Percentiles rank a stretch among this genome's conserved stretches.
These are phyloP conservation scores for Aphidoletes aphidimyza DNA, from an alignment of 2,888 invertebrate species.

Conservation along the genomic window DNA sequence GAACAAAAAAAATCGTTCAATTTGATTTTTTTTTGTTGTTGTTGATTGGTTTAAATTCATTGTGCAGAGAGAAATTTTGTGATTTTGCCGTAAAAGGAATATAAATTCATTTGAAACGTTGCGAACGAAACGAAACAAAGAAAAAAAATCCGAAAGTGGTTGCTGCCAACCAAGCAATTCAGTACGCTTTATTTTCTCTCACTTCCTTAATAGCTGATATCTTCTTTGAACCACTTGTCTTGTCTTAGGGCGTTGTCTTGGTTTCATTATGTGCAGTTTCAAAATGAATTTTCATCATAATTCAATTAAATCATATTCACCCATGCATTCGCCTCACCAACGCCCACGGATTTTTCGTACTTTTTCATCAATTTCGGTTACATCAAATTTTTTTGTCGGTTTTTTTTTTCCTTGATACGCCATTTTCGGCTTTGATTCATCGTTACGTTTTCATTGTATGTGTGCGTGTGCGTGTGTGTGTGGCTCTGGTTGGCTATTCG, in stretches of 20 bases:
- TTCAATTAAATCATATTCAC: background rate
- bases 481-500: background rate
- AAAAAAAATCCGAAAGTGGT: slow-evolving; percentile 38
- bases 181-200: background rate
- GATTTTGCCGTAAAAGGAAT: slow-evolving; percentile 16
- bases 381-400: background rate
- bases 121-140: background rate
- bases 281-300: slow-evolving; percentile 5
- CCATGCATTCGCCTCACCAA: background rate
- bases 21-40: background rate
- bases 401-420: slow-evolving; percentile 19
- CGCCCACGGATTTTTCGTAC: slow-evolving; percentile 38
- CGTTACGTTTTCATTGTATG: background rate
- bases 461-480: background rate
- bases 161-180: slow-evolving; percentile 28
- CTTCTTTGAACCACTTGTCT: slow-evolving; percentile 1
- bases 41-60: background rate
- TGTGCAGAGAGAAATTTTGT: slow-evolving; percentile 26
- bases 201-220: background rate
- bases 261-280: background rate
- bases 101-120: background rate
- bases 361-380: background rate
- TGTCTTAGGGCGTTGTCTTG: slow-evolving; percentile 46
- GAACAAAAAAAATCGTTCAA: background rate
- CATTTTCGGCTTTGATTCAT: slow-evolving; percentile 49